A percentile compares a stretch with the other conserved stretches of the same genome.
These are phyloP conservation scores for Synanthedon vespiformis DNA, from an alignment of 2,888 invertebrate genomes.

Conservation along the genomic window DNA sequence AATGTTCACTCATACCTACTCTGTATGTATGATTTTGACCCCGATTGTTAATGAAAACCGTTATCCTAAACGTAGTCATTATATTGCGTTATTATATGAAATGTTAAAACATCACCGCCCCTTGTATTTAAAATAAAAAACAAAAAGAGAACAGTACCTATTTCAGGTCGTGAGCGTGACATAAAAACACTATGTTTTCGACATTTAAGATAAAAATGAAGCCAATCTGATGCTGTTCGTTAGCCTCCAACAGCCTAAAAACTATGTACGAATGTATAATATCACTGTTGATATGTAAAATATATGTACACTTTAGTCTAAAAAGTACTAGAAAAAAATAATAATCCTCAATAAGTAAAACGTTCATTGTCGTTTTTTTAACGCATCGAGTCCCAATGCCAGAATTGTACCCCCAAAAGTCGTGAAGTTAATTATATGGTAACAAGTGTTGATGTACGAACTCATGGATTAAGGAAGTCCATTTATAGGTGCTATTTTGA, in stretches of 20 bases:
- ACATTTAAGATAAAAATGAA: no score
- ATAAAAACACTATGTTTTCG: no score
- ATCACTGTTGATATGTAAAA: background rate
- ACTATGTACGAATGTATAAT: background rate
- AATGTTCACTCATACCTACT: slow-evolving; percentile 36
- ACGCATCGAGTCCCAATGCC: background rate
- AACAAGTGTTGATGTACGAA: slow-evolving; percentile 23
- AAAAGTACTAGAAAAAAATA: background rate
- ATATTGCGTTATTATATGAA: slow-evolving; percentile 29
- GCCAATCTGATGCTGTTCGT: no score
- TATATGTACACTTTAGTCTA: background rate
- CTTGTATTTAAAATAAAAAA: slow-evolving; percentile 14
- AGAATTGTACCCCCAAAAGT: background rate
- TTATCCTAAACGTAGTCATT: slow-evolving; percentile 56
- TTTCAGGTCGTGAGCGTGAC: no score
- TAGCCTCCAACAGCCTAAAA: background rate
- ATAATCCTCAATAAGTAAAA: no score
- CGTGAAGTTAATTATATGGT: slow-evolving; percentile 3
- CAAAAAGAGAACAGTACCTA: no score
- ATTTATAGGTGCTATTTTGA: slow-evolving; percentile 60
- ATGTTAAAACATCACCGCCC: slow-evolving; percentile 13
- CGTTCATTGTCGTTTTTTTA: background rate
- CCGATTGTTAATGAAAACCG: slow-evolving; percentile 64
- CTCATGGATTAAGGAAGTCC: slow-evolving; percentile 54
- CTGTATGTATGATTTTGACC: slow-evolving; percentile 50